Evolutionary conservation across 2,797 vertebrate species (phyloP).

Genomic region (Tokudaia muenninki): DNA sequence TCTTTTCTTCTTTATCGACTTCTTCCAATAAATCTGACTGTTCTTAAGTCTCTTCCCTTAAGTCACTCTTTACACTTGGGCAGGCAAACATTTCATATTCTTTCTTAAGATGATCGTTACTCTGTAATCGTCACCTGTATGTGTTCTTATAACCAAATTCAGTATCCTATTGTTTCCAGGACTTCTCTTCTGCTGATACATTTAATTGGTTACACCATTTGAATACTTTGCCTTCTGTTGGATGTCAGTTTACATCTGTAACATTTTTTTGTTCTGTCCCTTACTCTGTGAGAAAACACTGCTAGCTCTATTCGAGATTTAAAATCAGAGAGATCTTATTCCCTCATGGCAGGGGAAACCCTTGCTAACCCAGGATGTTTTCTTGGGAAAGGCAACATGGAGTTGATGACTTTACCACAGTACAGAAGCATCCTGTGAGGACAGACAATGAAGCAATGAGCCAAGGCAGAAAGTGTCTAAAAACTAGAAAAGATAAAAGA

Average conservation of each 20-base stretch:
- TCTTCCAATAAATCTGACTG: constrained; percentile 19
- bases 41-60: neutral
- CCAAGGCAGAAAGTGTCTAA: neutral
- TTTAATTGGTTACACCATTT: neutral
- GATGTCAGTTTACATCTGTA: constrained; percentile 35
- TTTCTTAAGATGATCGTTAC: constrained; percentile 5
- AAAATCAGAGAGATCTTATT: neutral
- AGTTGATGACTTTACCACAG: neutral
- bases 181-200: neutral
- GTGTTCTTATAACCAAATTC: neutral
- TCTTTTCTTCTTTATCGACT: neutral
- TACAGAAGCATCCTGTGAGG: neutral
- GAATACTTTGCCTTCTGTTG: constrained; percentile 19
- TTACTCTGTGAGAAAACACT: neutral
- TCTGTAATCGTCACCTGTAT: neutral
- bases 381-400: constrained; percentile 3
- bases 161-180: neutral
- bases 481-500: neutral
- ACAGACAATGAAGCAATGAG: neutral
- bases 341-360: neutral
- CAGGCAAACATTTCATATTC: neutral
- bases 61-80: neutral
- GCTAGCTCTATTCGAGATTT: neutral
- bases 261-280: neutral
- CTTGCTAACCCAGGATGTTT: neutral